Evolutionary conservation across 2,888 invertebrate species (phyloP).

Genomic region (Meteorus cinctellus): DNA sequence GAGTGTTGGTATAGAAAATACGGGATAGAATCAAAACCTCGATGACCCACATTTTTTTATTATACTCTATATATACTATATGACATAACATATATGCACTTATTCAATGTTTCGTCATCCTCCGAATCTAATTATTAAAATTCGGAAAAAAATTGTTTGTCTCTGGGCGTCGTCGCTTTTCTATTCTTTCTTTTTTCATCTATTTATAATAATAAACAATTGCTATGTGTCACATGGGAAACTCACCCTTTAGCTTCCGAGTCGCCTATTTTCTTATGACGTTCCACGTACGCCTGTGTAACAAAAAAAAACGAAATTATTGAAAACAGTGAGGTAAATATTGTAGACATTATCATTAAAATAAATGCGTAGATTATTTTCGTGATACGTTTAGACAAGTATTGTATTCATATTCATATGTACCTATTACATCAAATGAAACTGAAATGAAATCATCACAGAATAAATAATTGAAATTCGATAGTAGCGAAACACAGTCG

Average conservation of each 20-base stretch:
- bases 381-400: neutral
- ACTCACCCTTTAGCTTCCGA: conserved; percentile 67
- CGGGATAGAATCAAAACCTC: conserved; percentile 10
- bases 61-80: neutral
- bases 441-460: neutral
- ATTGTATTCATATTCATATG: neutral
- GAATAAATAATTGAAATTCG: conserved; percentile 7
- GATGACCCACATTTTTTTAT: conserved; percentile 19
- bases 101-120: neutral
- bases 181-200: no score
- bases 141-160: no score
- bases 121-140: no score
- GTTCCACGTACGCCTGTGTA: conserved; percentile 61
- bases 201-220: no score
- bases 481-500: neutral
- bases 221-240: neutral
- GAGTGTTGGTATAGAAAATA: neutral
- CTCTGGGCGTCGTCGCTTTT: no score
- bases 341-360: conserved; percentile 10
- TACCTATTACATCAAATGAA: neutral
- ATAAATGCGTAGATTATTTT: neutral
- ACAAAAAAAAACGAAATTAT: conserved; percentile 43
- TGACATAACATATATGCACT: neutral
- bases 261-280: conserved; percentile 53
- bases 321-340: neutral